Percentiles rank a stretch among this genome's conserved stretches.
phyloP scores from a whole-genome alignment of 1,140 invertebrate genomes.

The Hydropsyche tenuis region DNA sequence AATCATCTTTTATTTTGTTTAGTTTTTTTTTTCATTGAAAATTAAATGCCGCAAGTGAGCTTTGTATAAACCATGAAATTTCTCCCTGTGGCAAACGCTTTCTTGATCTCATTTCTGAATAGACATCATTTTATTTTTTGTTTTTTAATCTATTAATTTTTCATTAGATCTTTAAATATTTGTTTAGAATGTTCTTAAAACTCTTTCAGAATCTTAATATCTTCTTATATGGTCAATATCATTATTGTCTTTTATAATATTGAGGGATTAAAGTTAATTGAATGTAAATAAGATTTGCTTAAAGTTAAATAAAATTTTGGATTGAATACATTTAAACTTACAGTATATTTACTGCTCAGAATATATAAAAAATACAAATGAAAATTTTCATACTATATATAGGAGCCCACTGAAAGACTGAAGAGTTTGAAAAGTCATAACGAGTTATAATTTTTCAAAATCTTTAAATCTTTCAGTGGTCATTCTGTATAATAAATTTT shows the following conservation, averaged over 20 bases:
- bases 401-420: too few species aligned
- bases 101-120: constrained; percentile 8
- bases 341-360: neutral
- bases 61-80: constrained; percentile 23
- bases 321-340: neutral
- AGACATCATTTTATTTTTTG: constrained; percentile 27
- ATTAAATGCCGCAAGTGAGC: constrained; percentile 37
- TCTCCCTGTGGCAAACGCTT: constrained; percentile 36
- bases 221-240: neutral
- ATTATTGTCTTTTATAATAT: neutral
- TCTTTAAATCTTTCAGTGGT: too few species aligned
- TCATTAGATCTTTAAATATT: neutral
- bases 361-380: neutral
- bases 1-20: constrained; percentile 49
- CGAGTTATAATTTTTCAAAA: too few species aligned
- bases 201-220: constrained; percentile 4
- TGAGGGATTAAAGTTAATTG: neutral
- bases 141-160: constrained; percentile 18
- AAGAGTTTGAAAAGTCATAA: too few species aligned
- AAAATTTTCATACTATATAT: too few species aligned
- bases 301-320: constrained; percentile 8
- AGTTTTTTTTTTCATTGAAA: constrained; percentile 34
- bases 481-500: too few species aligned
- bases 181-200: neutral
- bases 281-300: constrained; percentile 13